A percentile compares a stretch with the other conserved stretches of the same genome.
Conservation (phyloP, 2,888 invertebrate genomes). For the Papilio elwesi region DNA sequence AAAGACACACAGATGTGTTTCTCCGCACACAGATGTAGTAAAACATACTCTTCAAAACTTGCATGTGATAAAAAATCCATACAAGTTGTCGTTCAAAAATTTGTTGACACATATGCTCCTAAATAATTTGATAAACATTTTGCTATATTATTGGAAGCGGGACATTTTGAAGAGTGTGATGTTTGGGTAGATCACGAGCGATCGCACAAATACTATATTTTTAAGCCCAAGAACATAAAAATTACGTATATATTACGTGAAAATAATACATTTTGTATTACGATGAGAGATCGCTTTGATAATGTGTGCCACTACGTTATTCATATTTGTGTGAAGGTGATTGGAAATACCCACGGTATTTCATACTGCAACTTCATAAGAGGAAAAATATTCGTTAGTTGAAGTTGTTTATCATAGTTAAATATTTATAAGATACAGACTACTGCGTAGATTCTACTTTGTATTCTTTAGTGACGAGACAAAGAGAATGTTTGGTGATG, state of each 20-base stretch:
- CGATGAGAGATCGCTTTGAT: too few relatives aligned
- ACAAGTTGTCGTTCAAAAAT: slow-evolving; percentile 9
- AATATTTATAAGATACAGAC: not conserved
- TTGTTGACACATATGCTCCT: slow-evolving; percentile 2
- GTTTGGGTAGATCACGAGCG: too few relatives aligned
- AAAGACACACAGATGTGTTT: slow-evolving; percentile 7
- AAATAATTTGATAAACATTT: not conserved
- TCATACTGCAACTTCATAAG: not conserved
- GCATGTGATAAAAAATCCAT: slow-evolving; percentile 20
- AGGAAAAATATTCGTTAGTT: slow-evolving; percentile 4
- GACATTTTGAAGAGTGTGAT: not conserved
- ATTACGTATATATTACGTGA: too few relatives aligned
- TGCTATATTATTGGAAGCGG: not conserved
- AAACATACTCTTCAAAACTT: not conserved
- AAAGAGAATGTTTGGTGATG: not conserved
- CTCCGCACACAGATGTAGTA: not conserved
- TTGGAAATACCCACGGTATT: slow-evolving; percentile 11
- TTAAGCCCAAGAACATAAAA: too few relatives aligned
- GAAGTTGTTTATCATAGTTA: not conserved
- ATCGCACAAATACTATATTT: too few relatives aligned
- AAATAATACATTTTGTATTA: too few relatives aligned
- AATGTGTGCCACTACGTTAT: not conserved
- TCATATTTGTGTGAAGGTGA: not conserved
- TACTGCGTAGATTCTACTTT: not conserved
- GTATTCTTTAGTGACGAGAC: not conserved